phyloP scores from a whole-genome alignment of 2,113 vertebrate genomes.

The Tyrannus savana region DNA sequence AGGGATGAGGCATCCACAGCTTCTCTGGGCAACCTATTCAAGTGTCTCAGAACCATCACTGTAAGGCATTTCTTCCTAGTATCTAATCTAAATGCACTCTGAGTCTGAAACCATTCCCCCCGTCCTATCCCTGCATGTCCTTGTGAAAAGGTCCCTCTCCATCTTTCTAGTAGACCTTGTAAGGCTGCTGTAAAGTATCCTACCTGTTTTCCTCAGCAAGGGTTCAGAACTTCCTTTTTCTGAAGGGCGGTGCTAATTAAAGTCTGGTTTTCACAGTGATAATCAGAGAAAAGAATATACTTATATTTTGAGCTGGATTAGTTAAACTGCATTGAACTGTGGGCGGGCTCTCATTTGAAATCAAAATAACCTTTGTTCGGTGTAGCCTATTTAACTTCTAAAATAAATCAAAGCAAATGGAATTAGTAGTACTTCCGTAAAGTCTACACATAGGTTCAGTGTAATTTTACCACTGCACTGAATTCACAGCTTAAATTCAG shows the following conservation, averaged over 20 bases:
- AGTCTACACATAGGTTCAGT: not conserved
- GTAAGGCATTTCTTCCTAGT: not conserved
- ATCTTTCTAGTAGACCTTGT: not conserved
- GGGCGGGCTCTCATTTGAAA: not conserved
- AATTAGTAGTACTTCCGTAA: not conserved
- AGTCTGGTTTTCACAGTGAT: not conserved
- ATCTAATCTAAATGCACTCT: not conserved
- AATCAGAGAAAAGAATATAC: not conserved
- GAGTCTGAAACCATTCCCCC: not conserved
- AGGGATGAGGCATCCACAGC: not conserved
- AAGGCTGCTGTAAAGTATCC: not conserved
- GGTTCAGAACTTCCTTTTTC: not conserved
- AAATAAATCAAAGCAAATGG: not conserved
- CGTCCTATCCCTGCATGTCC: not conserved
- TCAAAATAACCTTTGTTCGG: not conserved
- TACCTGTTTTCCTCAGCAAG: not conserved
- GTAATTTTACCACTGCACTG: not conserved
- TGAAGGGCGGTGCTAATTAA: not conserved
- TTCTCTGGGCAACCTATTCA: not conserved
- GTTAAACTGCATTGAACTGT: not conserved
- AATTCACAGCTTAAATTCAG: not conserved
- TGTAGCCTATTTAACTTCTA: not conserved
- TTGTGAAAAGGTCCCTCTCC: not conserved
- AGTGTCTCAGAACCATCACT: not conserved
- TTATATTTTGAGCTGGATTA: not conserved